Base-by-base conservation (phyloP, 2,888 invertebrate genomes). In the Folsomia manolachei region DNA sequence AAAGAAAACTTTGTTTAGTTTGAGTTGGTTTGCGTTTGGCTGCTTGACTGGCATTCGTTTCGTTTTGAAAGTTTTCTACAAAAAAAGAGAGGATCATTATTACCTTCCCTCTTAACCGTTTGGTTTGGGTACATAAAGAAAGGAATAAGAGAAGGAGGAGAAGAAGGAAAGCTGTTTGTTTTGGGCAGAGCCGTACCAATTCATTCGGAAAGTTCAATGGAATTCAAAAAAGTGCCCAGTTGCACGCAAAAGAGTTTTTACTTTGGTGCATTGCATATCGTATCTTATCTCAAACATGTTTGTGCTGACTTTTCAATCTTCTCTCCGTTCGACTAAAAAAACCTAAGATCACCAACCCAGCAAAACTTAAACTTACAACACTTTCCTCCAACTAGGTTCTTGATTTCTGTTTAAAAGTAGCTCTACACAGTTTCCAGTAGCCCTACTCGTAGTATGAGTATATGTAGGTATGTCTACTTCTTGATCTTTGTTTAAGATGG, bases 271-370 rank as follows among this genome's bases (percentile, higher is more conserved):
- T 19, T n/a, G 7, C 7, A 56, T 56, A 56, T 56, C 56, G 56
- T 56, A 56, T 66, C 51, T 7, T 66, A 51, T 63, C 21, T 66
- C 14, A 2, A 66, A 66, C n/a, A 66, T 52, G 51, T 66, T 66
- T 66, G 23, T 66, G 65, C 65, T 66, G 65, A 66, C 65, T 66
- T 66, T 52, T 52, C 52, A 66, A 52, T 66, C 65, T 52, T 27
- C 7, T 64, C 27, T 27, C 19, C 26, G 14, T 62, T 24, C 21
- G 39, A 39, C 39, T 14, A 39, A 39, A 14, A 39, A n/a, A n/a
- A n/a, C n/a, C n/a, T n/a, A n/a, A 39, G 39, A 39, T 39, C 39
- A 39, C 39, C 39, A 39, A 39, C 7, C 39, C 39, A 39, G 39
- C 7, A n/a, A n/a, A n/a, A n/a, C n/a, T n/a, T n/a, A n/a, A n/a